A percentile compares a stretch with the other conserved stretches of the same genome.
These are phyloP conservation scores for Megalopta genalis DNA, from an alignment of 1,140 invertebrate genomes.

Conservation along the genomic window DNA sequence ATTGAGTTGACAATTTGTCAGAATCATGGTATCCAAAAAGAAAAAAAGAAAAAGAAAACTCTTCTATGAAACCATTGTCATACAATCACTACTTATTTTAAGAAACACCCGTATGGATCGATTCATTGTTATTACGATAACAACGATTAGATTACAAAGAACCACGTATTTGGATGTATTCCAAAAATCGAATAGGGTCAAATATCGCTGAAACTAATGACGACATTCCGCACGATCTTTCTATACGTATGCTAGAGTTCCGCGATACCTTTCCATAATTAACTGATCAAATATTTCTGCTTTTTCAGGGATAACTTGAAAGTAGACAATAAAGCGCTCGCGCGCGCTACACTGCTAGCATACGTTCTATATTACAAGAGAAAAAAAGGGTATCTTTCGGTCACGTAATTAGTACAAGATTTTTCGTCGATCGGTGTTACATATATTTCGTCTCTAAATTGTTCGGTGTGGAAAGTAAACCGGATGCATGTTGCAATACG, in stretches of 20 bases:
- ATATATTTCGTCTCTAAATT: constrained; percentile 38
- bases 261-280: background rate
- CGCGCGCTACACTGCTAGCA: background rate
- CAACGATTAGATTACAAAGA: background rate
- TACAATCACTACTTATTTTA: constrained; percentile 7
- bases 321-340: constrained; percentile 27
- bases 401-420: constrained; percentile 8
- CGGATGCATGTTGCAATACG: constrained; percentile 26
- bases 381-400: background rate
- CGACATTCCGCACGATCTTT: background rate
- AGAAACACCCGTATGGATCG: background rate
- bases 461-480: constrained; percentile 30
- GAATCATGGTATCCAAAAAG: background rate
- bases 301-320: background rate
- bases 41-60: background rate
- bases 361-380: background rate
- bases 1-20: constrained; percentile 10
- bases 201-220: background rate
- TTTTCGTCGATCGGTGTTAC: background rate
- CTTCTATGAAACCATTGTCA: constrained; percentile 15
- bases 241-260: background rate
- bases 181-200: background rate
- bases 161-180: background rate
- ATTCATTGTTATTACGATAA: background rate
- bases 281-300: background rate